Percentiles rank a stretch among this genome's conserved stretches.
These are phyloP conservation scores for Takifugu rubripes DNA, from an alignment of 2,797 vertebrate genomes.

Conservation along the genomic window DNA sequence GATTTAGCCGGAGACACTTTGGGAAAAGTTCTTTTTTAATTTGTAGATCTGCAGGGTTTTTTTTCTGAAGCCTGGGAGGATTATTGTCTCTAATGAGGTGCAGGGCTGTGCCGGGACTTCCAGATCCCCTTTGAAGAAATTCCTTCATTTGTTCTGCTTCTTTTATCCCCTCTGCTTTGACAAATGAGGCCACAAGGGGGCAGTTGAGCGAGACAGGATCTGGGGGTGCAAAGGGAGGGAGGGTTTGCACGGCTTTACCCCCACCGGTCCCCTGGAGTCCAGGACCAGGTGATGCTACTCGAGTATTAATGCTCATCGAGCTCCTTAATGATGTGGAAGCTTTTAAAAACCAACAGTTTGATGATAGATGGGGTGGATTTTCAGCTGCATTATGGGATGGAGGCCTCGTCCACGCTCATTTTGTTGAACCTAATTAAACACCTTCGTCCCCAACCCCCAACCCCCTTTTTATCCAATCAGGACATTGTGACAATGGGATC, in stretches of 20 bases:
- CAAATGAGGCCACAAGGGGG: conserved; percentile 72
- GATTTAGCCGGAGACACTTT: conserved; percentile 28
- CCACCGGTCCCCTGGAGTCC: conserved; percentile 39
- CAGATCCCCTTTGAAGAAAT: conserved; percentile 37
- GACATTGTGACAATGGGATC: conserved; percentile 47
- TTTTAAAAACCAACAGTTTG: conserved; percentile 58
- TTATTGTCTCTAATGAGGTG: conserved; percentile 44
- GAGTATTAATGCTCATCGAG: conserved; percentile 53
- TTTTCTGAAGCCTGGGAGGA: conserved; percentile 1
- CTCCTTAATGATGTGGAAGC: conserved; percentile 66
- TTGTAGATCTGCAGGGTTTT: conserved; percentile 1
- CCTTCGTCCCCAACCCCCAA: conserved; percentile 35
- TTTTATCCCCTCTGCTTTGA: conserved; percentile 17
- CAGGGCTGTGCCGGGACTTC: conserved; percentile 39
- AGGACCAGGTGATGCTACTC: conserved; percentile 58
- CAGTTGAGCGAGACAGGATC: conserved; percentile 31
- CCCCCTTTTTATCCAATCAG: conserved; percentile 55
- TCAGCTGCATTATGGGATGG: conserved; percentile 16
- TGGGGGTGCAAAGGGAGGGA: conserved; percentile 9
- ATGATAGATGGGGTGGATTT: conserved; percentile 57
- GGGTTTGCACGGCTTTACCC: conserved; percentile 8
- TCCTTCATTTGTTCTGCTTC: conserved; percentile 25
- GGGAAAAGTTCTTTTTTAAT: conserved; percentile 20
- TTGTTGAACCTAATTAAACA: conserved; percentile 42
- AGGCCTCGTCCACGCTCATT: background rate